Percentiles rank a stretch among this genome's conserved stretches.
These are phyloP conservation scores for Plecotus auritus DNA, from an alignment of 2,113 vertebrate genomes.

Conservation along the genomic window DNA sequence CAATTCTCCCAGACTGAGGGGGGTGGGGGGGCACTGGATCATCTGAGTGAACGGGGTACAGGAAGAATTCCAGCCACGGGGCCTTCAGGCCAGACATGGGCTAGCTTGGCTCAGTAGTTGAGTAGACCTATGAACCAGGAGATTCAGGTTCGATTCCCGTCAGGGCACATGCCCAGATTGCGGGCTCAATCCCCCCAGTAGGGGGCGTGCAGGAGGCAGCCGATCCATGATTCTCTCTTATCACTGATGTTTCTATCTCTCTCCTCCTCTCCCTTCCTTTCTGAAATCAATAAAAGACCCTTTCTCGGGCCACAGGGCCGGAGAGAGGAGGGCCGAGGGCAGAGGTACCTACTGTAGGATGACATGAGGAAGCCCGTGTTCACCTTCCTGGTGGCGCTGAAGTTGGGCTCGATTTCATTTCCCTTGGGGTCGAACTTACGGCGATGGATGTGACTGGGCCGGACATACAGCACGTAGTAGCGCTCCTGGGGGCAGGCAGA, in stretches of 20 bases:
- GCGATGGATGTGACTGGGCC: conserved; percentile 82
- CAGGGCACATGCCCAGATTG: no score
- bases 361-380: conserved; percentile 92
- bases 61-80: neutral
- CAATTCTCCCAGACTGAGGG: no score
- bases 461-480: conserved; percentile 87
- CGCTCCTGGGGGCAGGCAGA: conserved; percentile 78
- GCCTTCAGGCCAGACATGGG: neutral
- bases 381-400: conserved; percentile 88
- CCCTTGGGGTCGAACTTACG: conserved; percentile 85
- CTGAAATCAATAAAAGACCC: no score
- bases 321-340: neutral
- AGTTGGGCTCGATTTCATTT: conserved; percentile 90
- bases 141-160: no score
- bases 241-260: no score
- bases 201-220: no score
- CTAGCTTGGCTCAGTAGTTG: no score
- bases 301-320: no score
- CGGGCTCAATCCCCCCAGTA: no score
- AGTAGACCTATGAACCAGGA: no score
- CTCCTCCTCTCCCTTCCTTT: no score
- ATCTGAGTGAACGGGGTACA: neutral
- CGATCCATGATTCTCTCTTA: no score
- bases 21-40: neutral
- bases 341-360: conserved; percentile 88